Evolutionary conservation across 2,888 invertebrate species (phyloP).

Genomic region (Drosophila helvetica): DNA sequence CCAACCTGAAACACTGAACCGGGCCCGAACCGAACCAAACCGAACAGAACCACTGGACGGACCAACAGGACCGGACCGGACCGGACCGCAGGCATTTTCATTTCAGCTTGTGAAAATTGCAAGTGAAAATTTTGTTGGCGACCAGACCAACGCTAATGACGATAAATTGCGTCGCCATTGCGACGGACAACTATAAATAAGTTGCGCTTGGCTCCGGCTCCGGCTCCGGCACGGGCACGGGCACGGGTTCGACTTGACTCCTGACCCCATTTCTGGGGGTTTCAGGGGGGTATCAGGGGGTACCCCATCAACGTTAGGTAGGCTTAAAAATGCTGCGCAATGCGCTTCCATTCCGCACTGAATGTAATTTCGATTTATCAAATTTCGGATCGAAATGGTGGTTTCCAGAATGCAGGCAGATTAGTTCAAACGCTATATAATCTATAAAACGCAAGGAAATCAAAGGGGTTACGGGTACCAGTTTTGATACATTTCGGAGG

Average conservation of each 20-base stretch:
- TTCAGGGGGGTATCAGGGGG: background rate
- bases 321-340: conserved; percentile 53
- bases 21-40: conserved; percentile 16
- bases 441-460: background rate
- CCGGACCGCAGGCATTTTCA: conserved; percentile 76
- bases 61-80: conserved; percentile 58
- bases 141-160: conserved; percentile 63
- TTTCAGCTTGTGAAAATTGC: conserved; percentile 72
- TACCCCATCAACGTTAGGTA: conserved; percentile 22
- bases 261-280: conserved; percentile 32
- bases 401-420: conserved; percentile 10
- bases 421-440: background rate
- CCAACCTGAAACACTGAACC: conserved; percentile 3
- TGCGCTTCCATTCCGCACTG: conserved; percentile 39
- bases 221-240: background rate
- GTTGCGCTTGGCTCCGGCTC: conserved; percentile 54
- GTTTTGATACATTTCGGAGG: no score
- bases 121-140: conserved; percentile 73
- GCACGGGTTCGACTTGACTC: conserved; percentile 19
- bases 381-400: conserved; percentile 8
- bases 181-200: conserved; percentile 72
- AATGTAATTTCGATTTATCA: conserved; percentile 34
- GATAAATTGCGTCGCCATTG: conserved; percentile 71
- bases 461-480: no score
- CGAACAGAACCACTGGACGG: conserved; percentile 31